These are phyloP conservation scores for Ceriagrion tenellum DNA, from an alignment of 2,888 invertebrate species.

Conservation along the genomic window DNA sequence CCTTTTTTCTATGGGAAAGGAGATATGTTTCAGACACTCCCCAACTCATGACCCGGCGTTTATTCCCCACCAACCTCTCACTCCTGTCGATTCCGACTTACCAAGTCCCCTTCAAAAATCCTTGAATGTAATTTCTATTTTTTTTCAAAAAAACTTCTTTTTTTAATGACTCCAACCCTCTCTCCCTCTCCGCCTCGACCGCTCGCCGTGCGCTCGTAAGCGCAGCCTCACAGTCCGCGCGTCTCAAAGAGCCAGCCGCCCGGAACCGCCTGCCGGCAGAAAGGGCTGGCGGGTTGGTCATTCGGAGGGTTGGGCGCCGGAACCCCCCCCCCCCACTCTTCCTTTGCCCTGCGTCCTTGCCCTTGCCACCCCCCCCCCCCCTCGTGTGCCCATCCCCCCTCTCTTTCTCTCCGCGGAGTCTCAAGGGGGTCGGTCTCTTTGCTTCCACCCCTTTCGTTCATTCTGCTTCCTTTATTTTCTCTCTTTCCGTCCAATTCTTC, in stretches of 20 bases:
- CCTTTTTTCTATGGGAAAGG: neutral
- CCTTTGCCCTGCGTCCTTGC: neutral
- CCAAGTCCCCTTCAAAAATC: neutral
- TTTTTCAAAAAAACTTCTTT: neutral
- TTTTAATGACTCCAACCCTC: neutral
- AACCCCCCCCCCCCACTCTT: neutral
- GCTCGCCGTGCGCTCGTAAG: slow-evolving; percentile 1
- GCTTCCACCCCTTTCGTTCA: neutral
- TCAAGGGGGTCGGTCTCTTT: too few species aligned
- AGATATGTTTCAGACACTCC: neutral
- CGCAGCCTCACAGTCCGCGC: neutral
- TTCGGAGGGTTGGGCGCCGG: neutral
- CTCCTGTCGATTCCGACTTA: neutral
- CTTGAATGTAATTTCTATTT: neutral
- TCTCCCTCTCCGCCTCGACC: slow-evolving; percentile 25
- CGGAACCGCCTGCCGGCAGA: neutral
- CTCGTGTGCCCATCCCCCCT: neutral
- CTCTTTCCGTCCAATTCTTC: neutral
- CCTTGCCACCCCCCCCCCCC: neutral
- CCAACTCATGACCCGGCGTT: neutral
- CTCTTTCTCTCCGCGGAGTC: neutral
- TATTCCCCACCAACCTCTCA: neutral
- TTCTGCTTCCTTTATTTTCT: neutral
- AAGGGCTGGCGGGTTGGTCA: neutral
- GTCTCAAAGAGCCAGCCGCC: slow-evolving; percentile 24